Conservation (phyloP, 2,888 invertebrate genomes). For the Atethmia centrago region DNA sequence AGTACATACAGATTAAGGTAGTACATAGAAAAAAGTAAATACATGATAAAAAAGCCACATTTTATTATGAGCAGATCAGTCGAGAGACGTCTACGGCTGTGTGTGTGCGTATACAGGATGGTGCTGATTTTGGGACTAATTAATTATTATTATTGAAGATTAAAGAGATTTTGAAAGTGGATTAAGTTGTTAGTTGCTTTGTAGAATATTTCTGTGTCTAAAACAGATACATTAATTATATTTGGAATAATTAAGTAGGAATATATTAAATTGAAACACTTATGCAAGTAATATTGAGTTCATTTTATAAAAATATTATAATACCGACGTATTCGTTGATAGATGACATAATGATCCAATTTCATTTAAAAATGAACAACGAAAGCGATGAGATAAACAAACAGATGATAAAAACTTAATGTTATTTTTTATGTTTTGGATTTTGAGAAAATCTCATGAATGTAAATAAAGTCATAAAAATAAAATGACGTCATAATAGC, state of each 20-base stretch:
- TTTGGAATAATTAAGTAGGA: background rate
- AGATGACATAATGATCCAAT: background rate
- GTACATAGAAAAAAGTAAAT: slow-evolving; percentile 90
- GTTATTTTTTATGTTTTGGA: slow-evolving; percentile 32
- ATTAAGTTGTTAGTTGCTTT: background rate
- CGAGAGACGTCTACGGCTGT: slow-evolving; percentile 74
- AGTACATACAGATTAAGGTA: slow-evolving; percentile 78
- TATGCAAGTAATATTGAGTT: background rate
- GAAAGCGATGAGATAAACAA: background rate
- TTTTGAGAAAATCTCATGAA: slow-evolving; percentile 46
- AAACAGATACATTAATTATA: background rate
- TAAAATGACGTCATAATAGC: slow-evolving; percentile 42
- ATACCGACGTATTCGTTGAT: background rate
- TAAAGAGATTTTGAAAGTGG: background rate
- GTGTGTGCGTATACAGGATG: slow-evolving; percentile 82
- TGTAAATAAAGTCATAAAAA: slow-evolving; percentile 53
- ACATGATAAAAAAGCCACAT: slow-evolving; percentile 89
- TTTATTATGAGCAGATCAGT: slow-evolving; percentile 90
- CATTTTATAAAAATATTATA: background rate
- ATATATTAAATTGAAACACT: background rate
- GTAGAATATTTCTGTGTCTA: background rate
- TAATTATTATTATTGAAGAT: slow-evolving; percentile 47
- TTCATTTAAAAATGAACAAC: background rate
- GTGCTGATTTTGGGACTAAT: slow-evolving; percentile 52
- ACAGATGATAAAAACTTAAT: slow-evolving; percentile 29